Conservation (phyloP, 1,140 invertebrate genomes). For the Bombyx mandarina region DNA sequence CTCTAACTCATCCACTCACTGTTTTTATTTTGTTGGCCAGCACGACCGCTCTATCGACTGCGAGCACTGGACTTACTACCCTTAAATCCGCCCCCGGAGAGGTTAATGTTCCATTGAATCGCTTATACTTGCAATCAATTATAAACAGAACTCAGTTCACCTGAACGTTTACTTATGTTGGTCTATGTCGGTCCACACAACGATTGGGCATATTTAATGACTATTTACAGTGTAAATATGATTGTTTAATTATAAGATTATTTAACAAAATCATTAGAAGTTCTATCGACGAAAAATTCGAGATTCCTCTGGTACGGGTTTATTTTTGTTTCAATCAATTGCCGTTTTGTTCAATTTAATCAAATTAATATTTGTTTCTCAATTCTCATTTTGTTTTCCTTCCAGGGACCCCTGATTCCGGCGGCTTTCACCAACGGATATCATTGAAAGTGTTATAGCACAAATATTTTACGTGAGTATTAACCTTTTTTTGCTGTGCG, state of each 20-base stretch:
- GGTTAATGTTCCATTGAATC: constrained; percentile 51
- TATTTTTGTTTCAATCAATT: too few relatives aligned
- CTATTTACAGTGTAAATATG: too few relatives aligned
- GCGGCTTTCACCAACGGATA: constrained; percentile 95
- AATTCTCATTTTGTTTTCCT: constrained; percentile 33
- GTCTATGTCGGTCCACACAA: too few relatives aligned
- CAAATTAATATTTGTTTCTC: too few relatives aligned
- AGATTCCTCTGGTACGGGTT: too few relatives aligned
- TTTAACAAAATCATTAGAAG: too few relatives aligned
- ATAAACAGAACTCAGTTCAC: constrained; percentile 21
- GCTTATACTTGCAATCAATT: constrained; percentile 56
- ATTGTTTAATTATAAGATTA: too few relatives aligned
- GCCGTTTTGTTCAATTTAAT: too few relatives aligned
- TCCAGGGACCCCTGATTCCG: constrained; percentile 91
- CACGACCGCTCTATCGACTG: constrained; percentile 61
- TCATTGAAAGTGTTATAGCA: constrained; percentile 83
- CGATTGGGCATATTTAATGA: too few relatives aligned
- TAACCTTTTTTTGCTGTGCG: constrained; percentile 33
- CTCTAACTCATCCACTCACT: constrained; percentile 66
- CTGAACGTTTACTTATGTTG: too few relatives aligned
- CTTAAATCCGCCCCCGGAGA: constrained; percentile 60
- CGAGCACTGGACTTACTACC: constrained; percentile 60
- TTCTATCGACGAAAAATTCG: too few relatives aligned
- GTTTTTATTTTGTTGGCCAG: constrained; percentile 67
- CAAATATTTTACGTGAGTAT: constrained; percentile 69